Evolutionary conservation across 2,797 vertebrate genomes (phyloP), one percentile per base, ranked within the genome.

Genomic region (Delichon dasypus): DNA sequence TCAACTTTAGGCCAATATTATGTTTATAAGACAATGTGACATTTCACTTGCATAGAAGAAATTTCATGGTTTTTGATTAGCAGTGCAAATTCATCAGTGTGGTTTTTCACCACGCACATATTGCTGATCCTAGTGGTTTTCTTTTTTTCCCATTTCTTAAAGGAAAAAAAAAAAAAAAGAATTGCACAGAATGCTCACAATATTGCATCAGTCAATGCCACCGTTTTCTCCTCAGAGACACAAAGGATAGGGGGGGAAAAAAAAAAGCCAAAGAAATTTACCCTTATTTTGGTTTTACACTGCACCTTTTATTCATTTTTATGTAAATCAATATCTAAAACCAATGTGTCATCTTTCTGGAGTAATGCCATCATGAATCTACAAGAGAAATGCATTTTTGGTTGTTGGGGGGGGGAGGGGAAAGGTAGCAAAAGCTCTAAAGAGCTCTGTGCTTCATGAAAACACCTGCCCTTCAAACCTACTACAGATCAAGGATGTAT

Each of bases 171-270:
- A 85, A 61, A 38, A 45, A 21, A 19, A 44, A 44, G 19, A 88
- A 91, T 85, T 50, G 38, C 85, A 40, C 23, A 47, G 72, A 75
- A 73, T 82, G 61, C 65, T 96, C 25, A 78, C 14, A 96, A 85
- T 67, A 74, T 79, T 62, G 25, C 83, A 97, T 97, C 97, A 93
- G 96, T 97, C 94, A 97, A 91, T 96, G 96, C 11, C 95, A 95
- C 16, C 7, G 13, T 67, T 94, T 96, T 61, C 84, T 96, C 83
- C 82, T 96, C 92, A 94, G 83, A 90, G 94, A 74, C 66, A 92
- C 23, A 76, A 26, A 91, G 64, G 82, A 71, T 45, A 96, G 53
- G 53, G 38, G 38, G 5, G 5, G 12, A 38, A 38, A 38, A 38
- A 29, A 87, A 83, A 26, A 6, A 36, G 7, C 4, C 3, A 7